Evolutionary conservation across 2,797 vertebrate species (phyloP), one percentile per base, ranked within the genome.

Genomic region (Delichon dasypus): DNA sequence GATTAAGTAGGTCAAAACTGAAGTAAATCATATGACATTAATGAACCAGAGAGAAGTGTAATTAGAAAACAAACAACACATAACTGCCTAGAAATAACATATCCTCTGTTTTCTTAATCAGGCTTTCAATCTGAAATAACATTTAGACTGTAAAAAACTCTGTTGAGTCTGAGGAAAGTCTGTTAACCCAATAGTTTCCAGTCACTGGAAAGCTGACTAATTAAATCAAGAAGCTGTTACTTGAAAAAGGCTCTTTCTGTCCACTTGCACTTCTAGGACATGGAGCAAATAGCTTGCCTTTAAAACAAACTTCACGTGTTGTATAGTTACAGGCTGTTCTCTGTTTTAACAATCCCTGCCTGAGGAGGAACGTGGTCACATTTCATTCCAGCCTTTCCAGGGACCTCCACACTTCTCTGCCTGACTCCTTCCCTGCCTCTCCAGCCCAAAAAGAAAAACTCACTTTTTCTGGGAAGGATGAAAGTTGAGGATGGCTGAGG

Each of bases 81-180:
- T 77, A 94, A 66, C 82, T 91, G 84, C 75, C 83, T 90, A 94
- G 90, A 90, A 97, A 96, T 95, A 97, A 96, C 85, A 94, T 6
- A 14, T 75, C 75, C 72, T 92, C 96, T 97, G 90, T 96, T 95
- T 94, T 95, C 72, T 82, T 93, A 94, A 93, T 97, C 94, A 91
- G 90, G 86, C 84, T 94, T 94, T 75, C 83, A 95, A 93, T 92
- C 92, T 97, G 85, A 96, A 95, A 94, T 90, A 95, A 93, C 55
- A 88, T 94, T 96, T 94, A 93, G 70, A 88, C 58, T 82, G 77
- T 88, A 95, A 95, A 89, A 88, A 89, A 74, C 82, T 91, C 79
- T 11, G 1, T 65, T 47, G 40, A 79, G 60, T 80, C 91, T 95
- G 83, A 80, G 82, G 73, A 32, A 88, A 72, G 62, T 88, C 60